A percentile compares a stretch with the other conserved stretches of the same genome.
These are phyloP conservation scores for Columba livia DNA, from an alignment of 2,113 vertebrate species.

Conservation along the genomic window DNA sequence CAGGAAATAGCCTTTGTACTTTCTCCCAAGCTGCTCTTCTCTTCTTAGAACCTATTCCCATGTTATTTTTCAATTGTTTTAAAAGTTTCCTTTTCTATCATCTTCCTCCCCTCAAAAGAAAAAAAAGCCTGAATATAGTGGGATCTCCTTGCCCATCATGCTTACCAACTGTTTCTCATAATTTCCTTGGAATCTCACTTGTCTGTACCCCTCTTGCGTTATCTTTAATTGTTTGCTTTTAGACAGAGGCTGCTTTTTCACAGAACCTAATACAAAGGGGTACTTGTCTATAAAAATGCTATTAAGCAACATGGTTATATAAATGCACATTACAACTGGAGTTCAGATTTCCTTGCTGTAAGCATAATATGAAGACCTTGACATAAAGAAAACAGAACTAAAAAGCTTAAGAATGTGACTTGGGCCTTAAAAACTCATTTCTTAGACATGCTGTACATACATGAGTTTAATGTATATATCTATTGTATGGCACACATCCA, in stretches of 20 bases:
- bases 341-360: not conserved
- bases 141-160: not conserved
- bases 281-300: not conserved
- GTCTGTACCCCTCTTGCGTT: not conserved
- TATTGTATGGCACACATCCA: not conserved
- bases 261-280: not conserved
- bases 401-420: not conserved
- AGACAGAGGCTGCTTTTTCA: not conserved
- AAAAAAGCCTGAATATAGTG: not conserved
- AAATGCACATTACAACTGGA: not conserved
- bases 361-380: not conserved
- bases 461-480: not conserved
- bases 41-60: slow-evolving; percentile 6
- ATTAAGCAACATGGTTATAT: not conserved
- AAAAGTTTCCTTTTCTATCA: not conserved
- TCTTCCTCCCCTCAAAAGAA: not conserved
- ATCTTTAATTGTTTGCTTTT: not conserved
- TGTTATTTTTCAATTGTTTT: not conserved
- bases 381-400: not conserved
- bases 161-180: not conserved
- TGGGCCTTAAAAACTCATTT: not conserved
- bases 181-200: not conserved
- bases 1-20: slow-evolving; percentile 24
- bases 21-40: slow-evolving; percentile 8
- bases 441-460: not conserved